Evolutionary conservation across 1,140 invertebrate genomes (phyloP), one percentile per base, ranked within the genome.

Genomic region (Dreissena polymorpha): DNA sequence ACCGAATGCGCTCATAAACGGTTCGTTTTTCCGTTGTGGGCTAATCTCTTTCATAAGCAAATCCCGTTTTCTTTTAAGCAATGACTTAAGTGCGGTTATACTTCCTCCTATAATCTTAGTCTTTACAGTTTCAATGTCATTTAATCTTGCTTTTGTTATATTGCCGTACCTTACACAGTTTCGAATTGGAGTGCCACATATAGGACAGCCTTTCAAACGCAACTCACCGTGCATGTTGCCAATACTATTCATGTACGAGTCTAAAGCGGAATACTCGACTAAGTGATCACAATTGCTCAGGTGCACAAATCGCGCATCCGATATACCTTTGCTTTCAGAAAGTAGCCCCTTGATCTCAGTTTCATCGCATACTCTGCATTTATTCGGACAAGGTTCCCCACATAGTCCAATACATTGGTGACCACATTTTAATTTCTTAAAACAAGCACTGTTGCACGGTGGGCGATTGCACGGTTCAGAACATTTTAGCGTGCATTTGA

Each of bases 351-450:
- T 91, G 0, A 95, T 86, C 94, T 85, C 93, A 16, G 94, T 93
- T 63, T 70, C 53, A 51, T 89, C 23, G 50, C 89, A 90, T 16
- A 85, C 50, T 29, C 85, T 78, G 60, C 88, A 89, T 25, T 76
- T 53, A 14, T 63, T 70, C 88, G 91, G 94, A 90, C 93, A 91
- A 93, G 94, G 90, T 94, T 96, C 96, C 49, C 93, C 92, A 91
- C 95, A 96, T 1, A 92, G 27, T 2, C 85, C 94, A 57, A 93
- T 90, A 89, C 96, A 96, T 51, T 16, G 87, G 90, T 96, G 96
- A 60, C 94, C 94, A 91, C 96, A 96, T 80, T 67, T 27, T 21
- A 50, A 0, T 2, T 16, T 29, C 39, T 21, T 29, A n/a, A n/a
- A 10, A 25, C 67, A 79, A 51, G 77, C 10, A 21, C 39, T 29